Base-by-base conservation (phyloP, 2,113 vertebrate genomes). In the Patagioenas fasciata region DNA sequence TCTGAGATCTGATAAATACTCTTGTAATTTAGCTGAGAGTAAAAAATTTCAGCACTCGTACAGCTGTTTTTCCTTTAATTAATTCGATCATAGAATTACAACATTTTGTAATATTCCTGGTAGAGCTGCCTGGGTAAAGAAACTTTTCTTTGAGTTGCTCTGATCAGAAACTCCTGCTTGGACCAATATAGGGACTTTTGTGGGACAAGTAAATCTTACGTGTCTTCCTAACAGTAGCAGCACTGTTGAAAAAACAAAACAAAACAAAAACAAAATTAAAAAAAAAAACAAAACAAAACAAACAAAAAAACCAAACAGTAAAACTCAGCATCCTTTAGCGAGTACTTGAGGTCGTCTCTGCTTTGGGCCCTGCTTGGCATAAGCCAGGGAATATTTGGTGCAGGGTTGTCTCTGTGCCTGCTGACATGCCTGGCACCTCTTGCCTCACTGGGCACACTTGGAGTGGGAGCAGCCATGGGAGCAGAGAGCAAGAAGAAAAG, bases 371-470 rank as follows among this genome's bases (percentile, higher is more conserved):
- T 66, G n/a, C 28, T 5, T 56, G 28, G 36, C 25, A 44, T 53
- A 58, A 85, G 12, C 7, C n/a, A 36, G 36, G 51, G 66, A n/a
- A 38, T 24, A 1, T 66, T 77, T 70, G 31, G 15, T 58, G 10
- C 48, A 58, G 36, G 23, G 21, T 31, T 54, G 28, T 66, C 24
- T 69, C 82, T 73, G 31, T 62, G 60, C 40, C 48, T 69, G n/a
- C 40, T 78, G 58, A 25, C 21, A 31, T 78, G 32, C 51, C 36
- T 36, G 62, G 36, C 40, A 50, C 29, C 29, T 51, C 69, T 74
- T 0, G 0, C 51, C 48, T 85, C 20, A 24, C 28, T 0, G 1
- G 40, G 32, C 24, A 21, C 29, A 18, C 40, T 80, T 40, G 21
- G 64, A 83, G 20, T 40, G 72, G 31, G 10, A 80, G 28, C 31